Evolutionary conservation across 2,888 invertebrate species (phyloP).

Genomic region (Sminthurinus aureus): DNA sequence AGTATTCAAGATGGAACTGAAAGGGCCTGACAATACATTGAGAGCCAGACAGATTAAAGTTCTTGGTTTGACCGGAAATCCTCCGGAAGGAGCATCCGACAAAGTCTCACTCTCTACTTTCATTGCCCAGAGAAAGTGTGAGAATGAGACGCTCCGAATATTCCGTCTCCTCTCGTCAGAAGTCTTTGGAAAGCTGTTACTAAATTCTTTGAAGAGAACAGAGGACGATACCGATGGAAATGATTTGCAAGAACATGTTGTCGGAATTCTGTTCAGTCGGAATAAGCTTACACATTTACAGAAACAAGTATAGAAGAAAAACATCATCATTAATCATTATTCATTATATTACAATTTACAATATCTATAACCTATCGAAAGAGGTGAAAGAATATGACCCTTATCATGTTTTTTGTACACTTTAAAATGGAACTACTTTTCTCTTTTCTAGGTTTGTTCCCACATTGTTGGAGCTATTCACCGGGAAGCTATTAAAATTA

Average conservation of each 20-base stretch:
- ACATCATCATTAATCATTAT: too few species aligned
- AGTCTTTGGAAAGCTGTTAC: conserved; percentile 85
- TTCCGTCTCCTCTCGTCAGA: conserved; percentile 91
- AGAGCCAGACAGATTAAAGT: conserved; percentile 84
- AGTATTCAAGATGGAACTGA: conserved; percentile 81
- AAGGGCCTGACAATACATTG: conserved; percentile 89
- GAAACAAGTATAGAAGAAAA: conserved; percentile 73
- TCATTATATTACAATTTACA: conserved; percentile 11
- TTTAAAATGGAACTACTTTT: neutral
- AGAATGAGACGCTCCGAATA: conserved; percentile 89
- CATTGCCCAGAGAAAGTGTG: conserved; percentile 86
- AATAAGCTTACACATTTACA: conserved; percentile 92
- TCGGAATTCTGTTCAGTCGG: conserved; percentile 92
- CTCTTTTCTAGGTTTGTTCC: conserved; percentile 73
- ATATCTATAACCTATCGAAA: neutral
- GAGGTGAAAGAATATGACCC: too few species aligned
- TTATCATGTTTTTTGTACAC: too few species aligned
- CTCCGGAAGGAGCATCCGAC: conserved; percentile 67
- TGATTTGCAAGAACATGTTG: conserved; percentile 93
- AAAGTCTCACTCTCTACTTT: conserved; percentile 62
- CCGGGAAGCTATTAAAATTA: conserved; percentile 83
- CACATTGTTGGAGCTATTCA: conserved; percentile 89
- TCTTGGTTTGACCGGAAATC: conserved; percentile 66
- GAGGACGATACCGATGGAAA: conserved; percentile 67
- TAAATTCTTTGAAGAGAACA: conserved; percentile 55